Percentiles rank a stretch among this genome's conserved stretches.
Conservation (phyloP, 2,888 invertebrate genomes). For the Nephrotoma appendiculata region DNA sequence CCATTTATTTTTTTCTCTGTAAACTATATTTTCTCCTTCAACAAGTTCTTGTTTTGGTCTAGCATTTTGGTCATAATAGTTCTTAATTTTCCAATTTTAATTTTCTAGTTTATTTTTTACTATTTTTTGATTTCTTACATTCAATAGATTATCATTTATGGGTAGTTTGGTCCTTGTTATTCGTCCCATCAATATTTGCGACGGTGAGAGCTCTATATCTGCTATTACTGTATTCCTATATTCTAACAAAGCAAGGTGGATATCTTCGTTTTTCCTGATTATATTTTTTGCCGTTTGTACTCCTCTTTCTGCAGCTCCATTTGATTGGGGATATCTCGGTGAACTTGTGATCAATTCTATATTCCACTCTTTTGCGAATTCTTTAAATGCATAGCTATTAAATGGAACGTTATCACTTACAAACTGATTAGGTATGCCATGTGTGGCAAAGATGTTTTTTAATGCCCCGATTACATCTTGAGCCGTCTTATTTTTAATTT, state of each 20-base stretch:
- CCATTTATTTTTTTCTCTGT: neutral
- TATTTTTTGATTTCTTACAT: neutral
- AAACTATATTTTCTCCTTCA: neutral
- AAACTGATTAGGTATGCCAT: constrained; percentile 12
- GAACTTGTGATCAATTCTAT: constrained; percentile 11
- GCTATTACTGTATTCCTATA: neutral
- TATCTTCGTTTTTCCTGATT: neutral
- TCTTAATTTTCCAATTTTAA: neutral
- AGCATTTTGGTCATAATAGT: neutral
- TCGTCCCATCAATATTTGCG: neutral
- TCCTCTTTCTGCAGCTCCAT: neutral
- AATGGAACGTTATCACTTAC: constrained; percentile 12
- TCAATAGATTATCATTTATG: neutral
- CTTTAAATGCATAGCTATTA: constrained; percentile 10
- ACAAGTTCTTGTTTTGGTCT: neutral
- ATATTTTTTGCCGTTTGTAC: constrained; percentile 7
- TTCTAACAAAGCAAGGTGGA: neutral
- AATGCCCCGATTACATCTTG: constrained; percentile 8
- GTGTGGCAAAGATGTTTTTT: constrained; percentile 13
- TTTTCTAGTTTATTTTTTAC: neutral
- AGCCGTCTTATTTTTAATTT: constrained; percentile 1
- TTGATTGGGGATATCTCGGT: constrained; percentile 5
- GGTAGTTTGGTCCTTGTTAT: neutral
- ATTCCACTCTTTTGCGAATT: constrained; percentile 11
- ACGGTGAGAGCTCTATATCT: neutral